phyloP scores from a whole-genome alignment of 1,140 invertebrate species.

The Adoxophyes honmai region DNA sequence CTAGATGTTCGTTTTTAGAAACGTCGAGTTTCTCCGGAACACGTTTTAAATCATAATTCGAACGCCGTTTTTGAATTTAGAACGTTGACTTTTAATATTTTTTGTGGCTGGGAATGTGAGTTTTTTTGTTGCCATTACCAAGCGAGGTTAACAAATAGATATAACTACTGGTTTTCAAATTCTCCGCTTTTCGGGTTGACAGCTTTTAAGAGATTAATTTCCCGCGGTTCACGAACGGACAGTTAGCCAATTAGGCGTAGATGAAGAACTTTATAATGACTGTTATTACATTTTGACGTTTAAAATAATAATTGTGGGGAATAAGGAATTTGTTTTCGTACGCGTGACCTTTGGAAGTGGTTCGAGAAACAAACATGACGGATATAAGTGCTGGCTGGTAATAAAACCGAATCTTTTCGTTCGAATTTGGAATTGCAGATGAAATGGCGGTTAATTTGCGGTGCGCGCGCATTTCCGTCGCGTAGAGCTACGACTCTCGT shows the following conservation, averaged over 20 bases:
- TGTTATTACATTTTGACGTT: constrained; percentile 26
- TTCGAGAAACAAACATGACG: constrained; percentile 9
- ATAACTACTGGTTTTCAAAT: constrained; percentile 33
- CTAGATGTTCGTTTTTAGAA: constrained; percentile 72
- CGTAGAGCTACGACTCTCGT: constrained; percentile 53
- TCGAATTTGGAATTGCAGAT: constrained; percentile 9
- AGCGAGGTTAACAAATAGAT: constrained; percentile 22
- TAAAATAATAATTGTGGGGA: constrained; percentile 20
- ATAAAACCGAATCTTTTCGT: not conserved
- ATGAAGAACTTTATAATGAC: constrained; percentile 20
- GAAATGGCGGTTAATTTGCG: constrained; percentile 21
- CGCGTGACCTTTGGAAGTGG: not conserved
- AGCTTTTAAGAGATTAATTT: constrained; percentile 27
- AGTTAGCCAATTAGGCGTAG: constrained; percentile 28
- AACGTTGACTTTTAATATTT: constrained; percentile 70
- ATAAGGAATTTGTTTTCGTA: constrained; percentile 21
- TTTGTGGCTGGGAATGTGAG: constrained; percentile 25
- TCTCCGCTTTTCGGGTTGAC: constrained; percentile 21
- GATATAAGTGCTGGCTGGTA: constrained; percentile 7
- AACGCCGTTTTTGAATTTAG: constrained; percentile 70
- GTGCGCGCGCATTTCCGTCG: constrained; percentile 28
- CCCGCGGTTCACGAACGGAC: constrained; percentile 17
- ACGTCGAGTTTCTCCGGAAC: constrained; percentile 76
- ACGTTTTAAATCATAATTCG: constrained; percentile 77
- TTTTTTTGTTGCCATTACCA: constrained; percentile 21